phyloP scores from a whole-genome alignment of 2,888 invertebrate species.

The Oxytorus armatus region DNA sequence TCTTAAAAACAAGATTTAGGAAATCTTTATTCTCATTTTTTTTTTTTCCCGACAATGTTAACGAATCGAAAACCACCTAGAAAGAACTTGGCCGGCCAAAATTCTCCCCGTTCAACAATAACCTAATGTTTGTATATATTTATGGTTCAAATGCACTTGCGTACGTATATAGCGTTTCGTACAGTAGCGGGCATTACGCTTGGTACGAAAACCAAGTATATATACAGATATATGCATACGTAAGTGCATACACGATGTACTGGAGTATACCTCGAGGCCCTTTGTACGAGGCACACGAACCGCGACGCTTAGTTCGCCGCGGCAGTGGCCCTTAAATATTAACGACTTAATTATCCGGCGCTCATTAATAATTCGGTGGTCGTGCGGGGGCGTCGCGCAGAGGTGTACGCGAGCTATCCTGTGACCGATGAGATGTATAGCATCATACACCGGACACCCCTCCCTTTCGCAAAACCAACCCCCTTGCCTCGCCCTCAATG shows the following conservation, averaged over 20 bases:
- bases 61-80: too few species aligned
- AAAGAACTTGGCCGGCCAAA: background rate
- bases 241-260: conserved; percentile 43
- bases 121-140: too few species aligned
- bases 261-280: conserved; percentile 54
- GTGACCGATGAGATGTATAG: background rate
- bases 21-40: too few species aligned
- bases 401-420: conserved; percentile 64
- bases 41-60: too few species aligned
- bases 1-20: too few species aligned
- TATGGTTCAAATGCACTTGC: background rate
- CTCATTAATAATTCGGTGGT: conserved; percentile 79
- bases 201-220: conserved; percentile 17
- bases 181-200: conserved; percentile 14
- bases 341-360: conserved; percentile 81
- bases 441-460: conserved; percentile 43
- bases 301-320: conserved; percentile 71
- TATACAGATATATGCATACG: conserved; percentile 41
- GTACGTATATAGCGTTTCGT: background rate
- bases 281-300: conserved; percentile 69
- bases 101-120: background rate
- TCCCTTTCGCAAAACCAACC: conserved; percentile 5
- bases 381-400: conserved; percentile 72
- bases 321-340: conserved; percentile 79
- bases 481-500: conserved; percentile 14